Base-by-base conservation (phyloP, 2,797 vertebrate species). In the Brotula barbata region DNA sequence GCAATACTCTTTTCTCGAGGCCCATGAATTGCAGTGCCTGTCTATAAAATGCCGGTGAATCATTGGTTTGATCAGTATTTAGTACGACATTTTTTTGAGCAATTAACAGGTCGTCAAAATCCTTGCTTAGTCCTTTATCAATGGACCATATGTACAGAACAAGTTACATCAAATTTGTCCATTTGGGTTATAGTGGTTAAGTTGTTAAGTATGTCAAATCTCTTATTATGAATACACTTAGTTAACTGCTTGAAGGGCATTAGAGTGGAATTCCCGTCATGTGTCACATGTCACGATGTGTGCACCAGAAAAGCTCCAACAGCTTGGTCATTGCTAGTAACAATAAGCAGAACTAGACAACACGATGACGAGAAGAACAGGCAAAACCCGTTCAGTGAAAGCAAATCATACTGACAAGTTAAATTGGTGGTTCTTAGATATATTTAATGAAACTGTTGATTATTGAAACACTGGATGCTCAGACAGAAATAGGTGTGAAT, bases 231-330 rank as follows among this genome's bases (percentile, higher is more conserved):
- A 23, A 39, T 20, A 22, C 41, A n/a, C 40, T 3, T 19, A 13
- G 10, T 19, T 54, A 57, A 68, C 51, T 53, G 31, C 34, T 16
- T 48, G n/a, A n/a, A n/a, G n/a, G n/a, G n/a, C n/a, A n/a, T n/a
- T n/a, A n/a, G n/a, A n/a, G n/a, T 49, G 25, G 31, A 39, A 57
- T 14, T 45, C 31, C 40, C 25, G 41, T 50, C 2, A 9, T 46
- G 55, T 44, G 22, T 64, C 36, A 51, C 50, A 28, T 50, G 17
- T 51, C 46, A 56, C 22, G 15, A 14, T 47, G 45, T 22, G 25
- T 46, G 28, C n/a, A 52, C 33, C 49, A 31, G 28, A 37, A 58
- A 50, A 52, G 8, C 41, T 48, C 13, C 51, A 44, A 28, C 5
- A 43, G 9, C n/a, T 8, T 41, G 20, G 5, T 43, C 23, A 16